phyloP scores from a whole-genome alignment of 92 coral and sea anemone species.

The Nematostella vectensis region DNA sequence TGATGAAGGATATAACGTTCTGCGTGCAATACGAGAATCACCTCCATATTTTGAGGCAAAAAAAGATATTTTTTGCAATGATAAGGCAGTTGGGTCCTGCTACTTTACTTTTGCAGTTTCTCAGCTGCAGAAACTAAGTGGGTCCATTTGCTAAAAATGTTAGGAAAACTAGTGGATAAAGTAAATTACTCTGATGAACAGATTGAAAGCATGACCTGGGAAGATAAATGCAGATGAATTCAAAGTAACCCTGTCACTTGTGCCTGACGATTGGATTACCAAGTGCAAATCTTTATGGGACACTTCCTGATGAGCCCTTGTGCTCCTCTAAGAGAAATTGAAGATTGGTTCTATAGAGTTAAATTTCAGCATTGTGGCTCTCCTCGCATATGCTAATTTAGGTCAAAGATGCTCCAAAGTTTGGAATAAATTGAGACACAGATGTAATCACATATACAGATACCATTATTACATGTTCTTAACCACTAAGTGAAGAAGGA shows the following conservation, averaged over 20 bases:
- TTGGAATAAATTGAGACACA: constrained; percentile 26
- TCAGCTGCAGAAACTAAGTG: constrained; percentile 48
- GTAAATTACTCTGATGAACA: neutral
- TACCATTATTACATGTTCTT: constrained; percentile 37
- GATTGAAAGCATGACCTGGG: neutral
- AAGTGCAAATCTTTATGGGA: constrained; percentile 36
- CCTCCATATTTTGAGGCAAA: constrained; percentile 57
- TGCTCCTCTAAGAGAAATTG: constrained; percentile 25
- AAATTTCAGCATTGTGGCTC: constrained; percentile 31
- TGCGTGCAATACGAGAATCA: constrained; percentile 44
- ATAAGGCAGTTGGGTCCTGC: constrained; percentile 38
- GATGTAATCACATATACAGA: constrained; percentile 46
- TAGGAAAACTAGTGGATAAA: constrained; percentile 53
- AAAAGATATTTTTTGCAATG: constrained; percentile 44
- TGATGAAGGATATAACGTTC: constrained; percentile 37
- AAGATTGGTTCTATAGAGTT: constrained; percentile 39
- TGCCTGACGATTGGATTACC: constrained; percentile 43
- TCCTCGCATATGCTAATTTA: constrained; percentile 40
- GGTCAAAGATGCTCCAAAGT: constrained; percentile 30
- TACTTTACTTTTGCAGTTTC: constrained; percentile 22
- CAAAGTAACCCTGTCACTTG: constrained; percentile 51
- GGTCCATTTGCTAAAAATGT: constrained; percentile 49
- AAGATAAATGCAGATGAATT: constrained; percentile 33
- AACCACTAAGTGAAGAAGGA: constrained; percentile 19
- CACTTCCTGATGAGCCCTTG: constrained; percentile 13